Base-by-base conservation (phyloP, 1,140 invertebrate genomes). In the Berghia stephanieae region DNA sequence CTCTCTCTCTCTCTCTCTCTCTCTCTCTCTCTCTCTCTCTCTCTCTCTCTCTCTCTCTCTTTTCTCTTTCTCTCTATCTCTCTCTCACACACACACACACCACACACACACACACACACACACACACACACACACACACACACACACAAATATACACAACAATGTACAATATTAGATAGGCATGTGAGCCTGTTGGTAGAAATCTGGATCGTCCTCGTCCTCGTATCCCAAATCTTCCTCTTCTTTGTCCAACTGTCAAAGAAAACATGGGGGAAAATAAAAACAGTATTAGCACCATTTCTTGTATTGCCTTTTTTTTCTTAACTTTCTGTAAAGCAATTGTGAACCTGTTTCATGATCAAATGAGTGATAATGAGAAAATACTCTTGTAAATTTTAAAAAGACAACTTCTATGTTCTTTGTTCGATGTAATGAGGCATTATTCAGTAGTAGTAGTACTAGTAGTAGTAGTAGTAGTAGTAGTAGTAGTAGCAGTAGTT, bases 151-250 rank as follows among this genome's bases (percentile, higher is more conserved):
- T 63, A 21, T 8, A 16, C 13, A 16, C 27, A 63, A 44, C 16
- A 43, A 43, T 71, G n/a, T 71, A 21, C 6, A 27, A 6, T 21
- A 46, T 83, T 86, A 89, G 60, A 88, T 83, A 10, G 95, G 95
- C 88, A 90, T 89, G 80, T 87, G 86, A 44, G 88, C 88, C 68
- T 88, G 83, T 69, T 87, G 93, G 87, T 97, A 97, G 90, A 97
- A 97, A 88, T 97, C 96, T n/a, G 94, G 94, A 89, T 96, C 96
- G 86, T 96, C 95, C 81, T 96, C 94, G 74, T 91, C 93, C 75
- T 93, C 91, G 80, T 94, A 93, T 24, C 84, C 84, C 8, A 82
- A 83, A 49, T 84, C 87, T 42, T 86, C 86, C 55, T 95, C 94
- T 77, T 86, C 85, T 75, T 85, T 83, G 52, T 87, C 85, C 78